phyloP scores from a whole-genome alignment of 2,888 invertebrate species.

The Atrina japonica region DNA sequence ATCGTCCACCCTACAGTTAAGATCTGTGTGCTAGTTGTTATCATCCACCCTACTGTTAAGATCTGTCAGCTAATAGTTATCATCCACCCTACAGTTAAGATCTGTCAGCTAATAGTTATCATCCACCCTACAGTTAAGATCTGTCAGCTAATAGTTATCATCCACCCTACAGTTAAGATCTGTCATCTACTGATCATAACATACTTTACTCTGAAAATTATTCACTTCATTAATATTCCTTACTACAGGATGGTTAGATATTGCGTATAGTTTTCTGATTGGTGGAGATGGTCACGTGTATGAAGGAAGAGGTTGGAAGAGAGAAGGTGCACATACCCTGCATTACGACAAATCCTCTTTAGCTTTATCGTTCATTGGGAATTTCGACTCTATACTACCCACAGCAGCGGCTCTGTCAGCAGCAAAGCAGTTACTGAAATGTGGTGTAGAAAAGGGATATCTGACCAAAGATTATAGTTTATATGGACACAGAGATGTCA shows the following conservation, averaged over 20 bases:
- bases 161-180: too few relatives aligned
- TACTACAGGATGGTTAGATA: constrained; percentile 54
- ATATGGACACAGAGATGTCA: constrained; percentile 59
- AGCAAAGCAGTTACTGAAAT: constrained; percentile 56
- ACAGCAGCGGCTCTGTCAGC: constrained; percentile 52
- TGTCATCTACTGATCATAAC: too few relatives aligned
- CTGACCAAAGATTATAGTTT: constrained; percentile 48
- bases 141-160: too few relatives aligned
- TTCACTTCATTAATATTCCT: too few relatives aligned
- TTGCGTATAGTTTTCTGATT: constrained; percentile 85
- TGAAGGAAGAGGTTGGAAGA: constrained; percentile 88
- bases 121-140: too few relatives aligned
- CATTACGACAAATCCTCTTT: constrained; percentile 82
- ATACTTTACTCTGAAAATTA: too few relatives aligned
- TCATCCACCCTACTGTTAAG: too few relatives aligned
- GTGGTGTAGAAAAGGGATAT: constrained; percentile 55
- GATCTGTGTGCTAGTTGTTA: too few relatives aligned
- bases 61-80: too few relatives aligned
- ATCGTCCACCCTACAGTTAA: too few relatives aligned
- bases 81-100: too few relatives aligned
- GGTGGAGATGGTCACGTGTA: constrained; percentile 89
- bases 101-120: too few relatives aligned
- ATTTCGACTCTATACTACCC: constrained; percentile 58
- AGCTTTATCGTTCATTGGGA: constrained; percentile 67
- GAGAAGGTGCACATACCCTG: constrained; percentile 86